Evolutionary conservation across 2,888 invertebrate genomes (phyloP), one percentile per base, ranked within the genome.

Genomic region (Corbicula japonica): DNA sequence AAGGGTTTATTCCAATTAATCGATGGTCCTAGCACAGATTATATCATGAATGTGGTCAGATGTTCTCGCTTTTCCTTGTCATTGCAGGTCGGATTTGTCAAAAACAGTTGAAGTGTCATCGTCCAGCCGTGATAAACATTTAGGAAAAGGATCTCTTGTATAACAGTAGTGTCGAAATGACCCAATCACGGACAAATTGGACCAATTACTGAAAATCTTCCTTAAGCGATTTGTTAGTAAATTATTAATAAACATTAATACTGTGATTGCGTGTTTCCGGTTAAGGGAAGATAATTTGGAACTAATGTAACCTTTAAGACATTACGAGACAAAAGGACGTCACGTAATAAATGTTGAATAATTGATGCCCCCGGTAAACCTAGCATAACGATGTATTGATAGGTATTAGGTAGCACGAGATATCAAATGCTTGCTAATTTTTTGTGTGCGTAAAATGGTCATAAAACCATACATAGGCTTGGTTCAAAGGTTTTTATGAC

Each of bases 321-420:
- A 18, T 54, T 35, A 5, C 34, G 21, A 58, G 61, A 61, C 61
- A 61, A 61, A 26, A 26, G 61, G 61, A 61, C 15, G 61, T 54
- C 56, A 56, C 66, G 56, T 56, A 54, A 68, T 32, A 23, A 23
- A 28, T 21, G 18, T 34, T 69, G 46, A 69, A 69, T 69, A 58
- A 69, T 69, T 56, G 41, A 69, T 56, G 18, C 41, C 52, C 66
- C 41, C 23, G 52, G 8, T 52, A 38, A 66, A 54, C 54, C 8
- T 34, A 26, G 32, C 41, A 54, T 54, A 54, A 54, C 54, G 23
- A 30, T 30, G 38, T 38, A 54, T 58, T 23, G 35, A 58, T 58
- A 54, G 3, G 26, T 54, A 32, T 28, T n/a, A 32, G 35, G 35
- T 58, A 58, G 58, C 35, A 52, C 23, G 30, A 58, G 34, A 35